These are phyloP conservation scores for Trematomus bernacchii DNA, from an alignment of 2,797 vertebrate species.

Conservation along the genomic window DNA sequence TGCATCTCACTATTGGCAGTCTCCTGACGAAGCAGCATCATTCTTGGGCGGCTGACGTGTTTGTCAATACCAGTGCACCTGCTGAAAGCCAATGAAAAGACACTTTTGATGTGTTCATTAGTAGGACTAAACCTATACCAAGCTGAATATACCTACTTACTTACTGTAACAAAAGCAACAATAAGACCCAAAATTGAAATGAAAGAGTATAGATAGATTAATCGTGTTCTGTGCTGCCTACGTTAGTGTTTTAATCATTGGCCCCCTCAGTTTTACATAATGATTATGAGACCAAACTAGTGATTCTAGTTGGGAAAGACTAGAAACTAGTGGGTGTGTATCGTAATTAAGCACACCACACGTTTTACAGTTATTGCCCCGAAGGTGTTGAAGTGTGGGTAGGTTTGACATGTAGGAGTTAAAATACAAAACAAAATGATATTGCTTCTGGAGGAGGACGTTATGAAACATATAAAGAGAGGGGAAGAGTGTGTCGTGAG, in stretches of 20 bases:
- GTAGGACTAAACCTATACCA: neutral
- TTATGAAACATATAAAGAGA: slow-evolving; percentile 20
- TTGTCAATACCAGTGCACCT: slow-evolving; percentile 27
- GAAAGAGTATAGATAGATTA: neutral
- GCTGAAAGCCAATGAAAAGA: slow-evolving; percentile 16
- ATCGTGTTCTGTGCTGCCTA: neutral
- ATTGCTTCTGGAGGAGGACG: slow-evolving; percentile 15
- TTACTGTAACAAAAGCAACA: slow-evolving; percentile 1
- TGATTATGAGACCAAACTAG: slow-evolving; percentile 13
- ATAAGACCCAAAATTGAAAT: neutral
- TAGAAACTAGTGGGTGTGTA: slow-evolving; percentile 43
- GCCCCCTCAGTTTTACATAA: slow-evolving; percentile 10
- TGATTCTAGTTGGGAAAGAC: slow-evolving; percentile 9
- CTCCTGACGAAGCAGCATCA: slow-evolving; percentile 15
- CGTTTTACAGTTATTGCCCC: slow-evolving; percentile 20
- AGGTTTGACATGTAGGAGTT: slow-evolving; percentile 18
- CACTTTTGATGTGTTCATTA: neutral
- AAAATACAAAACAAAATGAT: slow-evolving; percentile 5
- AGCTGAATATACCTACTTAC: slow-evolving; percentile 2
- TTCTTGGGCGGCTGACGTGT: slow-evolving; percentile 9
- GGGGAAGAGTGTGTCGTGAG: neutral
- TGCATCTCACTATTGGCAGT: slow-evolving; percentile 11
- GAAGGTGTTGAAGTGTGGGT: slow-evolving; percentile 22
- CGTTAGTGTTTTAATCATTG: neutral
- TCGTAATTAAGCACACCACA: slow-evolving; percentile 19